Evolutionary conservation across 35 echinoderm and acorn worm species (phyloP), one percentile per base, ranked within the genome.

Genomic region (Patiria miniata): DNA sequence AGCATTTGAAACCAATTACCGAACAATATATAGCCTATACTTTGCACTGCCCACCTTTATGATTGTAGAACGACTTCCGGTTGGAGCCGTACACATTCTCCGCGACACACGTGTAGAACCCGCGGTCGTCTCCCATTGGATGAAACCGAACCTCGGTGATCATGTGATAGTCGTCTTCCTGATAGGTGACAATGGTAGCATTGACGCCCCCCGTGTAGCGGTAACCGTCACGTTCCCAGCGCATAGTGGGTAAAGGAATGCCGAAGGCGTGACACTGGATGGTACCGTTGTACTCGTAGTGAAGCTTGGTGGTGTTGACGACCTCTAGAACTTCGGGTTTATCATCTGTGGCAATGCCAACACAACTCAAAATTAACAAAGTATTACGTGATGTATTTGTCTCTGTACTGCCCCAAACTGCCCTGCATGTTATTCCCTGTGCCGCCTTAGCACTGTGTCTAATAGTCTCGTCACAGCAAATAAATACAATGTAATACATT

Each of bases 231-330:
- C 90, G 65, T 32, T 84, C 60, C 94, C 94, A 96, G 18, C 80
- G 82, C 28, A 92, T 88, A 29, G 81, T 92, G 0, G 94, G 89
- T 6, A 96, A 86, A 0, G 94, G 94, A 33, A 90, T 92, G n/a
- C 94, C 94, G 58, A 96, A 96, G 12, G 90, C 90, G n/a, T 76
- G 29, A 76, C 94, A 96, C 50, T 96, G 89, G 79, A 96, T 91
- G 40, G 94, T 96, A 61, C 94, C 94, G 80, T 96, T 92, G 86
- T 92, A 91, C 15, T 69, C 80, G 26, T 86, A 96, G 86, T 96
- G 94, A 52, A 92, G 94, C 40, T 92, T 88, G 68, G 94, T 92
- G 10, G 77, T 69, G 59, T 96, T 96, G 39, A 77, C 79, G 23
- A 96, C 94, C 33, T 92, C 90, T 0, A 96, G 34, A 44, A 77